Evolutionary conservation across 1,140 invertebrate species (phyloP), one percentile per base, ranked within the genome.

Genomic region (Catajapyx aquilonaris): DNA sequence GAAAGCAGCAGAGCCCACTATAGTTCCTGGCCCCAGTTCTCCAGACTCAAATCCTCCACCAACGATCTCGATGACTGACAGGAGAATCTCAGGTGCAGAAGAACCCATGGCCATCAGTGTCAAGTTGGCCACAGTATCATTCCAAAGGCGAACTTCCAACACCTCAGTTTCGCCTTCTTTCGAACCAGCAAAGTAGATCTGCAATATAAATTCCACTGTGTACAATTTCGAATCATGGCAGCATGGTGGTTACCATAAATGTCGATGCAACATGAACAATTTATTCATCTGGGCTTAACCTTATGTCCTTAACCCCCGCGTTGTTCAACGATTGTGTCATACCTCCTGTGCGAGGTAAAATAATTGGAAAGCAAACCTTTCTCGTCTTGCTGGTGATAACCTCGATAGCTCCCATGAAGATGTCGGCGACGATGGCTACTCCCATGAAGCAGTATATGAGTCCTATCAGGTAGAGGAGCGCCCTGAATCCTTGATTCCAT

Each of bases 91-190:
- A 0, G 71, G 71, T 2, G 71, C 69, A 20, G 65, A 68, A 4
- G 68, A 69, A 4, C 71, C 71, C 3, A 75, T 50, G 5, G 73
- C 71, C 70, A 75, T 73, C 3, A 75, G 52, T 11, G 69, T 73
- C n/a, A 75, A 50, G 51, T 74, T 75, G 40, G 70, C 69, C 9
- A 75, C 70, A 0, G 71, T 73, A 46, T 71, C 67, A 44, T 73
- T 74, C 70, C 71, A 74, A 19, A 52, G 51, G 39, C 51, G 48
- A 18, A 56, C 51, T 46, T 57, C 55, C 17, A 57, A 41, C 5
- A 52, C 40, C 31, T 47, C 44, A 1, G 45, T 45, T 23, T 47
- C 45, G 36, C 28, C 44, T 25, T 48, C 46, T 34, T 42, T 43
- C 13, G 50, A 35, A 54, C 25, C 35, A 7, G 35, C n/a, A n/a